Evolutionary conservation across 2,113 vertebrate species (phyloP), one percentile per base, ranked within the genome.

Genomic region (Cairina moschata): DNA sequence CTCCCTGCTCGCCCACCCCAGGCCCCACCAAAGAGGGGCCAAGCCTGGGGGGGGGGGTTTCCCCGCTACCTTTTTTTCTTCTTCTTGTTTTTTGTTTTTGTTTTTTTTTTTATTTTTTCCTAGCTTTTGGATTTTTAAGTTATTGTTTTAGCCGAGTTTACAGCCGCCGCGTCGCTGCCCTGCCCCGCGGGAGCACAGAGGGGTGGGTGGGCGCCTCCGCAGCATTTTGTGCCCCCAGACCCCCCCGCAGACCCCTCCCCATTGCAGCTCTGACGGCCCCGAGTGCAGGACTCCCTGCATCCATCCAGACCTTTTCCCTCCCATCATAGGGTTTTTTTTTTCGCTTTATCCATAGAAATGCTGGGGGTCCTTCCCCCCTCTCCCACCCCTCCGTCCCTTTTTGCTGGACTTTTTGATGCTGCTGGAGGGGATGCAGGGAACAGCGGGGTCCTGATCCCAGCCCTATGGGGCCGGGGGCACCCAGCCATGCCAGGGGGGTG

Each of bases 91-190:
- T 20, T 16, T 46, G n/a, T 54, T 7, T 20, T 34, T 25, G 9
- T 2, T 18, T 4, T 34, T 29, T 3, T 1, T 5, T 3, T 25
- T 40, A 11, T 11, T 13, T 40, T 31, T 54, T 55, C 26, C 21
- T 31, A 42, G 12, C 29, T 18, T 66, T 80, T 78, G 11, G 16
- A 54, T 66, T 74, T 95, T 97, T 97, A 97, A 98, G 38, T 98
- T 98, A 97, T 95, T 97, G 71, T 95, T 95, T 94, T 55, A 76
- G 96, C 93, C 97, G 93, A 93, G 97, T 98, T 98, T 98, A 96
- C 98, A 98, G 97, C 95, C 93, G 92, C 96, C 94, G 5, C 50
- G 55, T 96, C 28, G 14, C 56, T 76, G 66, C 48, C 36, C 36
- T 34, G 31, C 26, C 48, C 11, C 13, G 6, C 23, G 22, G 22